Base-by-base conservation (phyloP, 1,140 invertebrate genomes). In the Drosophila ironensis region DNA sequence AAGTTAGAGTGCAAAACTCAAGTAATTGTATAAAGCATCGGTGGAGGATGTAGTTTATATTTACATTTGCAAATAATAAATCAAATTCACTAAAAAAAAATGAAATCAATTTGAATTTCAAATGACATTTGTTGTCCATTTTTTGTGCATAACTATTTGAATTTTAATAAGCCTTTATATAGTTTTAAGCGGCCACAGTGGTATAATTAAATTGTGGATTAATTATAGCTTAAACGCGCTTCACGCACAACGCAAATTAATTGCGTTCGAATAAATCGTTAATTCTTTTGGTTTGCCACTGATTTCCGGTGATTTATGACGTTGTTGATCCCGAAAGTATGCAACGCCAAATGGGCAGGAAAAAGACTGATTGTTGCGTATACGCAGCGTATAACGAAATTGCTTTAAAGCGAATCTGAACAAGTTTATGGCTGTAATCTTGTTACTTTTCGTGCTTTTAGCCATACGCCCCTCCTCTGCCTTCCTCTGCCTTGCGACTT, bases 241-340 rank as follows among this genome's bases (percentile, higher is more conserved):
- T 16, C 38, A 20, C 38, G 12, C 30, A 24, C 9, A 7, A 50
- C 4, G 14, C 19, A 8, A n/a, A 51, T 54, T 17, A 24, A 24
- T 3, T 30, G 0, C 9, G 12, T 16, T 28, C n/a, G 11, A 56
- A 56, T 37, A 22, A 56, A 19, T 20, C 3, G 16, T 8, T 12
- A 7, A 24, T 12, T 24, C 16, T 19, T 50, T 3, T n/a, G 11
- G 0, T 24, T 19, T 1, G 7, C 30, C 30, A 6, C 28, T 6
- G 11, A 33, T 16, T 46, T 33, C 11, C 20, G 30, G 4, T 50
- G 45, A 24, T 30, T 12, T 40, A 4, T 30, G 8, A 17, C 12
- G 11, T 11, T 0, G 4, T 0, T 19, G 14, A 11, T 30, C 56
- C 56, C n/a, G 25, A 56, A 60, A 60, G 56, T 60, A 60, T 60